phyloP scores from a whole-genome alignment of 2,888 invertebrate species.

The Gymnocheta viridis region DNA sequence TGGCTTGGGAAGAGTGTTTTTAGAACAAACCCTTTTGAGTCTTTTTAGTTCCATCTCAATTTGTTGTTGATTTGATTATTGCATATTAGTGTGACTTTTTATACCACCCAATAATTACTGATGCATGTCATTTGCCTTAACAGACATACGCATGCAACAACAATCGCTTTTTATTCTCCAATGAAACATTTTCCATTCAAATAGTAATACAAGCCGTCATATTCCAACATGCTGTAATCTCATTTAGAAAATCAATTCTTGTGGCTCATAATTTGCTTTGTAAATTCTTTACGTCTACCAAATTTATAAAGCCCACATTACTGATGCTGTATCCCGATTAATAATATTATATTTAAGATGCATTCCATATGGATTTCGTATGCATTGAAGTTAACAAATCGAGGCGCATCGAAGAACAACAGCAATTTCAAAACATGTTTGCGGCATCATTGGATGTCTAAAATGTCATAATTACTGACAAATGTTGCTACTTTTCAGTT shows the following conservation, averaged over 20 bases:
- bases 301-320: neutral
- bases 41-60: no score
- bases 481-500: slow-evolving; percentile 70
- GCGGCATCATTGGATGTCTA: slow-evolving; percentile 65
- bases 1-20: no score
- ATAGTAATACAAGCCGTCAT: slow-evolving; percentile 54
- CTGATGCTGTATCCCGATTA: neutral
- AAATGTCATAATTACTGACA: slow-evolving; percentile 72
- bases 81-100: no score
- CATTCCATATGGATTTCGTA: slow-evolving; percentile 47
- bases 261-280: slow-evolving; percentile 58
- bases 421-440: slow-evolving; percentile 36
- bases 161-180: slow-evolving; percentile 21
- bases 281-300: neutral
- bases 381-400: slow-evolving; percentile 37
- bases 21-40: no score
- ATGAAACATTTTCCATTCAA: slow-evolving; percentile 48
- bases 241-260: slow-evolving; percentile 69
- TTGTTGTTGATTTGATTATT: no score
- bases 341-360: slow-evolving; percentile 50
- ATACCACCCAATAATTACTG: slow-evolving; percentile 32
- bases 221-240: slow-evolving; percentile 63
- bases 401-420: slow-evolving; percentile 30
- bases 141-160: slow-evolving; percentile 10
- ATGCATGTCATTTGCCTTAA: slow-evolving; percentile 27